Evolutionary conservation across 2,113 vertebrate genomes (phyloP), one percentile per base, ranked within the genome.

Genomic region (Siniperca chuatsi): DNA sequence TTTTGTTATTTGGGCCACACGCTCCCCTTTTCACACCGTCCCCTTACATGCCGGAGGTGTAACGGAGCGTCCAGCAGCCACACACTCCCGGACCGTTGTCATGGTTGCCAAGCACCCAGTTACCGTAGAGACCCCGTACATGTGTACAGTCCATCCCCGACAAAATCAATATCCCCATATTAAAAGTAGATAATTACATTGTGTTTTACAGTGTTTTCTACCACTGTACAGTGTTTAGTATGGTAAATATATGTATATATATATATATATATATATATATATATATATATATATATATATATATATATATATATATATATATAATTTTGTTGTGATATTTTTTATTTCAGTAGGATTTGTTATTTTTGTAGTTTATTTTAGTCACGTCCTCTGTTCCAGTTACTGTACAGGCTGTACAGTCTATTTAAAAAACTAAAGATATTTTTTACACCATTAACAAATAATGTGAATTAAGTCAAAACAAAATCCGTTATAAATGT

Each of bases 91-190:
- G 85, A 57, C 83, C 40, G 79, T 90, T 90, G 83, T 90, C 90
- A 92, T 92, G 87, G 91, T 73, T 87, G 87, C 89, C 73, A 74
- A 69, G 68, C 82, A 72, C 86, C 85, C 55, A 55, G 82, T 93
- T 91, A 88, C 88, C 75, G 25, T 84, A 66, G 84, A 85, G 87
- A 92, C 89, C 57, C 46, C 78, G 87, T 80, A 29, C 29, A 29
- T 75, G 57, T 84, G 85, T 88, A 21, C 78, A 37, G 40, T 62
- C 68, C 11, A 13, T n/a, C 29, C 25, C 46, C 60, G n/a, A 55
- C 6, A 3, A 37, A 37, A 37, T 37, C 35, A 37, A 37, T 37
- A 37, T 37, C 35, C 35, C 35, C 35, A 37, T 37, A 37, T 37
- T 37, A 37, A 37, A 37, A 37, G 35, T 37, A 37, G 35, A 37